These are phyloP conservation scores for Hemichromis elongatus DNA, from an alignment of 2,113 vertebrate genomes.

Conservation along the genomic window DNA sequence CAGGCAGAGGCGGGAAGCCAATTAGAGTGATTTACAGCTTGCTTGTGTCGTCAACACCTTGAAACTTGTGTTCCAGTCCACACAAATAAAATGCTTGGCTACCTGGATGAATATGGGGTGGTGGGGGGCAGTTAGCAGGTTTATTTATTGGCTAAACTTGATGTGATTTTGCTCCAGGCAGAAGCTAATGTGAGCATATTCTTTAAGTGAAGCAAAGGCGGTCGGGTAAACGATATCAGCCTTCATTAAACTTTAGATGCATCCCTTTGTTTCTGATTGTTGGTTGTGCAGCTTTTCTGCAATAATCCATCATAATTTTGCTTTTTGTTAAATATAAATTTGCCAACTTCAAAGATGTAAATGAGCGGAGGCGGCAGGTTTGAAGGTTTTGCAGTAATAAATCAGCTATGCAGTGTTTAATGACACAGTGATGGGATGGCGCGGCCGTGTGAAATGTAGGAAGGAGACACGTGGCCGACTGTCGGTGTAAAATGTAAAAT, in stretches of 20 bases:
- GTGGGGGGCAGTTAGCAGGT: background rate
- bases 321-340: background rate
- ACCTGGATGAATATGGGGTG: background rate
- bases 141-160: slow-evolving; percentile 1
- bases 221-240: background rate
- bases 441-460: background rate
- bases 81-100: slow-evolving; percentile 9
- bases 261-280: background rate
- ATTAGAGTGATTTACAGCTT: slow-evolving; percentile 67
- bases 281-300: background rate
- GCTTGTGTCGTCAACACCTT: slow-evolving; percentile 50
- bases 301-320: background rate
- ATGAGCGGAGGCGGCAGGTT: background rate
- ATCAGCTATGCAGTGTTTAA: background rate
- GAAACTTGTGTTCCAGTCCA: slow-evolving; percentile 28
- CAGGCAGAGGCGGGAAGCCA: slow-evolving; percentile 56
- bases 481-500: slow-evolving; percentile 22
- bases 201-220: background rate
- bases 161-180: background rate
- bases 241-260: background rate
- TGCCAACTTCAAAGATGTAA: background rate
- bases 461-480: background rate
- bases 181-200: background rate
- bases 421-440: slow-evolving; percentile 4
- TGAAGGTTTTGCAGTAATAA: background rate